These are phyloP conservation scores for Netelia inedita DNA, from an alignment of 2,888 invertebrate species.

Conservation along the genomic window DNA sequence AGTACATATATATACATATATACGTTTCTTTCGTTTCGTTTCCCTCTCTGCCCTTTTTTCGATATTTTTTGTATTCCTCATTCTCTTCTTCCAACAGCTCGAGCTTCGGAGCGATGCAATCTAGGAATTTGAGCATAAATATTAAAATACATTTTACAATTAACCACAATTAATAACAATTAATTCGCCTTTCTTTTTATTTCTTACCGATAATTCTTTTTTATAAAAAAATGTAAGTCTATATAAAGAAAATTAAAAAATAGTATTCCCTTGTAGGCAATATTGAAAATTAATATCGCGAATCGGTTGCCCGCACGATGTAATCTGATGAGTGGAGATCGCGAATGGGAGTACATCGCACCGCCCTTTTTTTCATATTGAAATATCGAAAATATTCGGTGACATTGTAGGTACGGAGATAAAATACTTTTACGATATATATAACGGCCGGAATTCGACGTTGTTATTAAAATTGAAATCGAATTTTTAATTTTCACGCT, in stretches of 20 bases:
- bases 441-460: neutral
- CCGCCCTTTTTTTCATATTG: neutral
- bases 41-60: conserved; percentile 15
- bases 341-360: neutral
- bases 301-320: neutral
- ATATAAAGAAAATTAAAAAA: neutral
- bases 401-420: neutral
- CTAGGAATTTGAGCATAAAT: neutral
- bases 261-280: neutral
- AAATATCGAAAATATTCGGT: conserved; percentile 21
- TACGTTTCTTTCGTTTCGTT: conserved; percentile 38
- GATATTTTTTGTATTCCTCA: conserved; percentile 19
- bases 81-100: neutral
- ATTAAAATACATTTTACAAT: neutral
- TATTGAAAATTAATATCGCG: neutral
- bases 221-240: neutral
- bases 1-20: conserved; percentile 13
- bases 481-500: neutral
- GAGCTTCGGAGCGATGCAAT: neutral
- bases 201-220: no score
- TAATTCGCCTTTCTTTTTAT: no score
- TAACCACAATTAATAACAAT: neutral
- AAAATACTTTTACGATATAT: neutral
- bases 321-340: neutral
- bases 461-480: neutral